Percentiles rank a stretch among this genome's conserved stretches.
Conservation (phyloP, 2,113 vertebrate species). For the Cyanoderma ruficeps region DNA sequence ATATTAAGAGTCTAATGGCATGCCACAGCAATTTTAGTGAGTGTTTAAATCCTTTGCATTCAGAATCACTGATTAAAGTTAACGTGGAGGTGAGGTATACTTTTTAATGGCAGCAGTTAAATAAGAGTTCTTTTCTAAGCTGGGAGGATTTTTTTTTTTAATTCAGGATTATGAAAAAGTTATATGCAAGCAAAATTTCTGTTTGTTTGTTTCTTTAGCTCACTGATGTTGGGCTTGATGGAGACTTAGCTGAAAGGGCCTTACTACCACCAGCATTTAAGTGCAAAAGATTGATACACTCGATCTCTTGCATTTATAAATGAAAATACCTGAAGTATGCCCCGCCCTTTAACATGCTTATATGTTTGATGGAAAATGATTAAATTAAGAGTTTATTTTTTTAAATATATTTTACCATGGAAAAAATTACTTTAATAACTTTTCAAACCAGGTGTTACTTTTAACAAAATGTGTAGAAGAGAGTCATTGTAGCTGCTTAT, state of each 20-base stretch:
- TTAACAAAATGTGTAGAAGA: constrained; percentile 42
- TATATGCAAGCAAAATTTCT: constrained; percentile 46
- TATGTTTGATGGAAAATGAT: constrained; percentile 50
- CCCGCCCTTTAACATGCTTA: constrained; percentile 49
- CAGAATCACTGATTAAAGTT: constrained; percentile 6
- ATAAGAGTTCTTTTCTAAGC: constrained; percentile 7
- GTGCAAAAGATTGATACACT: neutral
- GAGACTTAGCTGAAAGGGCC: constrained; percentile 56
- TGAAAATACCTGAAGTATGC: constrained; percentile 54
- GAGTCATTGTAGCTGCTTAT: constrained; percentile 63
- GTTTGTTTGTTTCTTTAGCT: constrained; percentile 61
- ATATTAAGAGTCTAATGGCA: constrained; percentile 18
- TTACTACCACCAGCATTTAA: constrained; percentile 64
- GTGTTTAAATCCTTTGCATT: constrained; percentile 45
- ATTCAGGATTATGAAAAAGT: constrained; percentile 18
- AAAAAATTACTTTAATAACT: constrained; percentile 64
- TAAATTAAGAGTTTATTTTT: constrained; percentile 80
- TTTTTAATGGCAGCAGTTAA: constrained; percentile 47
- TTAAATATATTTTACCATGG: constrained; percentile 69
- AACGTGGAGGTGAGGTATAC: neutral
- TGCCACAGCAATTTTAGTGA: constrained; percentile 31
- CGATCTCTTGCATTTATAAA: constrained; percentile 36
- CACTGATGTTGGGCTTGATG: constrained; percentile 44
- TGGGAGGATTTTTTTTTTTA: neutral
- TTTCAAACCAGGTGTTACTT: constrained; percentile 61